Percentiles rank a stretch among this genome's conserved stretches.
Evolutionary conservation across 2,113 vertebrate genomes (phyloP).

Genomic region (Ailuropoda melanoleuca): DNA sequence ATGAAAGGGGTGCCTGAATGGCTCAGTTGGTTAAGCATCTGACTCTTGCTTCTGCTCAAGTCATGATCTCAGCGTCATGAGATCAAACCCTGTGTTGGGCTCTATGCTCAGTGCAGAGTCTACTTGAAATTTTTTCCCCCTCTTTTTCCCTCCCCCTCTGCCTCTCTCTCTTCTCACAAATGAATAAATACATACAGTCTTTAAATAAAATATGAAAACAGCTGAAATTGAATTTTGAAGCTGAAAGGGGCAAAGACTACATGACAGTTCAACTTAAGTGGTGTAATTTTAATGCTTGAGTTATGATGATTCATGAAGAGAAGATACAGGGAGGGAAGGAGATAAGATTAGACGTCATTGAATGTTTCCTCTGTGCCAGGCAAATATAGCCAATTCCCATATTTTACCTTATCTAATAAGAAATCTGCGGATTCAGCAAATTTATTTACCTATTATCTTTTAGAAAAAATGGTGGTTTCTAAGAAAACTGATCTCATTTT

Average conservation of each 20-base stretch:
- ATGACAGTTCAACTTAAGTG: neutral
- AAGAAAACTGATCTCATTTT: neutral
- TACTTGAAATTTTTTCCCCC: neutral
- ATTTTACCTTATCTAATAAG: conserved; percentile 4
- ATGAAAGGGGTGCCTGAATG: neutral
- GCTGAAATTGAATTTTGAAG: neutral
- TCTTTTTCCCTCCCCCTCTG: neutral
- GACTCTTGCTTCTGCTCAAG: neutral
- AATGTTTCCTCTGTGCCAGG: neutral
- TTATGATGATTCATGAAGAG: neutral
- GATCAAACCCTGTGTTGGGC: neutral
- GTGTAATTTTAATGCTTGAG: neutral
- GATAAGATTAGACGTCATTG: neutral
- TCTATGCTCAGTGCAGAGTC: neutral
- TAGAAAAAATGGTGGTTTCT: neutral
- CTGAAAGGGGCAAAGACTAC: neutral
- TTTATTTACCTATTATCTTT: neutral
- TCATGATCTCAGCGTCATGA: neutral
- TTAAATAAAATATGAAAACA: neutral
- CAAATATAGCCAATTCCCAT: neutral
- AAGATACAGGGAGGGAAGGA: neutral
- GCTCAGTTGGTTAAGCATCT: neutral
- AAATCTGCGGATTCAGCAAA: neutral
- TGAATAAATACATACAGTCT: neutral
- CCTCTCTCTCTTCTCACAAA: neutral